Percentiles rank a stretch among this genome's conserved stretches.
phyloP scores from a whole-genome alignment of 1,140 invertebrate genomes.

The Drosophila nebulosa region DNA sequence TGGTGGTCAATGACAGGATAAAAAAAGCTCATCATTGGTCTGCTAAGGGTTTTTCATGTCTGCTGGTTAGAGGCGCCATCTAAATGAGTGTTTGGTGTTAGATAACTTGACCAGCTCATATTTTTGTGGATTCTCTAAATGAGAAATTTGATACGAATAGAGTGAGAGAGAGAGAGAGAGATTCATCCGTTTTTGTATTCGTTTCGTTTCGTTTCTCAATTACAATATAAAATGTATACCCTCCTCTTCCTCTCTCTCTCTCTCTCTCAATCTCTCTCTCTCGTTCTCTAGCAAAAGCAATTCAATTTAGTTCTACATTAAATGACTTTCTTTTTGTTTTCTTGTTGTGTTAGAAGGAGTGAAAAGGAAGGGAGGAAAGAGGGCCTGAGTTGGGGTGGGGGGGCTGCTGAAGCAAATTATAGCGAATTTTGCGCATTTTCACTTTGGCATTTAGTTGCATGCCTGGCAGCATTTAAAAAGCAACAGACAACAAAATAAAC shows the following conservation, averaged over 20 bases:
- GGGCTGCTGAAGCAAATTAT: conserved; percentile 18
- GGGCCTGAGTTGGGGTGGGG: not conserved
- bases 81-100: conserved; percentile 66
- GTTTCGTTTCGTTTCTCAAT: not conserved
- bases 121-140: conserved; percentile 42
- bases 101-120: conserved; percentile 55
- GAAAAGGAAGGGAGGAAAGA: no score
- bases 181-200: not conserved
- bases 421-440: conserved; percentile 51
- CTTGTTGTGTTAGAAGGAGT: not conserved
- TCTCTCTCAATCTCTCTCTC: not conserved
- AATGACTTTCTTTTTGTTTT: not conserved
- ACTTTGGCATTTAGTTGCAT: conserved; percentile 52
- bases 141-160: conserved; percentile 37
- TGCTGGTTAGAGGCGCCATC: conserved; percentile 25
- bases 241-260: not conserved
- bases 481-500: conserved; percentile 28
- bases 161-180: not conserved
- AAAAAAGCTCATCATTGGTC: conserved; percentile 62
- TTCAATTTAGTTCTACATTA: not conserved
- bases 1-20: conserved; percentile 65
- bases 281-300: not conserved
- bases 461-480: conserved; percentile 50
- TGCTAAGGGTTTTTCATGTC: conserved; percentile 11
- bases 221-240: not conserved